Conservation (phyloP, 2,113 vertebrate genomes). For the Albula goreensis region DNA sequence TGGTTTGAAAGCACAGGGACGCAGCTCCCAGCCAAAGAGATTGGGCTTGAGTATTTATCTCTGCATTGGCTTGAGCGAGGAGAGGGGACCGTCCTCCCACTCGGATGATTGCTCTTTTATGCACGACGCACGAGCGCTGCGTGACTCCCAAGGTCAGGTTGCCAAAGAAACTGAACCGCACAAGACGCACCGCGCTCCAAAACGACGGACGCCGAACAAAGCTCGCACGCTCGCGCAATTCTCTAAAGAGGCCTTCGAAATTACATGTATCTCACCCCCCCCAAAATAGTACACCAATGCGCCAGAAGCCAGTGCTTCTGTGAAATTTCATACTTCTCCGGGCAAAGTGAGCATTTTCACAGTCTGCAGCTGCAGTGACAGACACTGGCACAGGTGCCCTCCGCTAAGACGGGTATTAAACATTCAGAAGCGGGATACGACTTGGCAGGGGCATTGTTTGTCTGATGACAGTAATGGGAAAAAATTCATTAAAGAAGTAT, state of each 20-base stretch:
- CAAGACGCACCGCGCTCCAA: background rate
- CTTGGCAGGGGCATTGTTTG: constrained; percentile 43
- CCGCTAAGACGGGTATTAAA: constrained; percentile 51
- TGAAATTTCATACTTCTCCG: background rate
- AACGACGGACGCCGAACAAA: background rate
- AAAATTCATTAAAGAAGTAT: constrained; percentile 1
- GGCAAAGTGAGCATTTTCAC: constrained; percentile 24
- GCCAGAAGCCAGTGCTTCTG: background rate
- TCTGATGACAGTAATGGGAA: constrained; percentile 33
- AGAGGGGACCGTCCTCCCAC: background rate
- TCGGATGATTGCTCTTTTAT: background rate
- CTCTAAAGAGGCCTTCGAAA: background rate
- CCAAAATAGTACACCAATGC: background rate
- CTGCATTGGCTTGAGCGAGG: background rate
- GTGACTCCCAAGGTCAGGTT: background rate
- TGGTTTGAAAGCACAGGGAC: too few relatives aligned
- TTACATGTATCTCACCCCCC: background rate
- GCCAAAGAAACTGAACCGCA: background rate
- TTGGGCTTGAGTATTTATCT: background rate
- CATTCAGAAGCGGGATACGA: constrained; percentile 28
- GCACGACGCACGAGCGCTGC: background rate
- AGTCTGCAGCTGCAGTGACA: constrained; percentile 40
- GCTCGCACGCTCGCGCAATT: background rate
- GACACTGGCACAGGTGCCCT: constrained; percentile 50
- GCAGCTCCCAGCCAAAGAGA: background rate